Evolutionary conservation across 2,113 vertebrate genomes (phyloP).

Genomic region (Vulpes ferrilata): DNA sequence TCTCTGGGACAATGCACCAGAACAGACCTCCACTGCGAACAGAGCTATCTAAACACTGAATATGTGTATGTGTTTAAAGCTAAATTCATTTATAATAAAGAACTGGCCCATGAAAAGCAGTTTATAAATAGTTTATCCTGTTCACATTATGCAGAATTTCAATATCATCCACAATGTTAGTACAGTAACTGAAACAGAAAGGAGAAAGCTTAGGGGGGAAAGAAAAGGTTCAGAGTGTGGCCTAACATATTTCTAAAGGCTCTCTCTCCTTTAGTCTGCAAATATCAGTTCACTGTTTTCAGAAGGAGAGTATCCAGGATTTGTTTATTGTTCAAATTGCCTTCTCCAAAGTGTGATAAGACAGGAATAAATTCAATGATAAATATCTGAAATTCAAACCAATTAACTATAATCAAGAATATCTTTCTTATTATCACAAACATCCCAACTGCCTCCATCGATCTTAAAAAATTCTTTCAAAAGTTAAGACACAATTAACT

Average conservation of each 20-base stretch:
- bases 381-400: conserved; percentile 84
- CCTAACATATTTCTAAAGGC: conserved; percentile 2
- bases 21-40: conserved; percentile 85
- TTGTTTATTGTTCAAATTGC: conserved; percentile 78
- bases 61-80: conserved; percentile 86
- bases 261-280: conserved; percentile 59
- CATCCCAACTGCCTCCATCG: conserved; percentile 86
- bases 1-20: conserved; percentile 75
- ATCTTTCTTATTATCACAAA: conserved; percentile 85
- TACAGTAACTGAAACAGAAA: conserved; percentile 83
- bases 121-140: conserved; percentile 87
- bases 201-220: neutral
- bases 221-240: neutral
- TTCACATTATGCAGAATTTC: conserved; percentile 90
- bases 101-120: conserved; percentile 89
- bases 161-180: conserved; percentile 86
- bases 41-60: conserved; percentile 87
- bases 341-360: conserved; percentile 81
- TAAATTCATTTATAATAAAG: conserved; percentile 86
- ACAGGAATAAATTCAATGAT: conserved; percentile 82
- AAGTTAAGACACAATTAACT: conserved; percentile 90
- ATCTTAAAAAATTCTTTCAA: conserved; percentile 87
- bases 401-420: conserved; percentile 82
- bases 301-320: conserved; percentile 71
- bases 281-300: conserved; percentile 38